Base-by-base conservation (phyloP, 1,140 invertebrate genomes). In the Proctacanthus coquilletti region DNA sequence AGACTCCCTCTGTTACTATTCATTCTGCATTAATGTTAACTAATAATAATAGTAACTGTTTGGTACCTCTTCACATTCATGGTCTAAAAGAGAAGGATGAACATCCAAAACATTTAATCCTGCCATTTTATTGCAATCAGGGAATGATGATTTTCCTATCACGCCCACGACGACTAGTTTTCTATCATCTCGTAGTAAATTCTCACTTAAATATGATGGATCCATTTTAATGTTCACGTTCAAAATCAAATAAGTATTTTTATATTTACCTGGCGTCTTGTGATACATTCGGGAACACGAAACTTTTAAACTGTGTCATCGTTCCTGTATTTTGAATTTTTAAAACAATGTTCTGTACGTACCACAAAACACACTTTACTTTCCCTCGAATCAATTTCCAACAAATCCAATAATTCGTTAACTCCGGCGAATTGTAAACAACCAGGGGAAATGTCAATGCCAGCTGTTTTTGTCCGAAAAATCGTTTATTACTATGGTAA, bases 221-320 rank as follows among this genome's bases (percentile, higher is more conserved):
- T n/a, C n/a, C 13, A 20, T 52, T 57, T 63, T 42, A 84, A 72
- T 50, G 80, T 84, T 64, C 83, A 84, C 50, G 80, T 80, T 63
- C 78, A 79, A 58, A 5, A 15, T 11, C 17, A 18, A 8, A 17
- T 9, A 18, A 36, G 13, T 10, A 3, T 10, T 5, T 5, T 10
- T 4, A 17, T n/a, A 11, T 8, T 18, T 27, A 38, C 36, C 25
- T 38, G 19, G 30, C 18, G 10, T 38, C 36, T 8, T 21, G 21
- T 15, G 36, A 25, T 11, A 38, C 30, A 25, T 38, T 21, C 3
- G 36, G 36, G 21, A 38, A 38, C 8, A 38, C 15, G 19, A 27
- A 27, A 29, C 5, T 38, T 3, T n/a, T 3, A 21, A 27, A 27
- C 13, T 18, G 34, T 17, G 14, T 21, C 36, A 38, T 38, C 13